Evolutionary conservation across 2,797 vertebrate genomes (phyloP).

Genomic region (Falco naumanni): DNA sequence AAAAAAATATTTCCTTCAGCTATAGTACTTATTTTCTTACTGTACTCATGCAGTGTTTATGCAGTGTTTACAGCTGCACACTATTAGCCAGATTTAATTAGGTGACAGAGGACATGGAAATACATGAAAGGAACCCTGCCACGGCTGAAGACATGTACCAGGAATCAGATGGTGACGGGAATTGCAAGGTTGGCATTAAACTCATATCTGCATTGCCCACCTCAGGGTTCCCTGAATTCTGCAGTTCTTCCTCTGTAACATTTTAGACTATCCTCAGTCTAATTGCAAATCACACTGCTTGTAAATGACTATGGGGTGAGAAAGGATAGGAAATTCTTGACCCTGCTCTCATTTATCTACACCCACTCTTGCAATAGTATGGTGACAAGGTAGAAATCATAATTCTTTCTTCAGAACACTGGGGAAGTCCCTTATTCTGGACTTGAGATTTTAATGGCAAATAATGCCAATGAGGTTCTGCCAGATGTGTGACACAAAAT

Average conservation of each 20-base stretch:
- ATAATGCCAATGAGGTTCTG: neutral
- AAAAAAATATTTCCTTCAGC: neutral
- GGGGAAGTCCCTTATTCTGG: neutral
- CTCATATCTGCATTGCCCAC: neutral
- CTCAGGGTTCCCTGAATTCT: neutral
- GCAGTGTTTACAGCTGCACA: neutral
- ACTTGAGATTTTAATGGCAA: neutral
- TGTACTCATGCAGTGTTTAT: neutral
- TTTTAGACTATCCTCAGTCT: neutral
- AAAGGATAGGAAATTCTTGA: neutral
- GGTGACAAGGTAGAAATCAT: neutral
- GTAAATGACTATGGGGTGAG: neutral
- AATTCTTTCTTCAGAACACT: neutral
- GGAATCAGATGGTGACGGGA: neutral
- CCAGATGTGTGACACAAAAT: neutral
- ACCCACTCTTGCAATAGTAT: neutral
- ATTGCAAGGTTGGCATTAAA: neutral
- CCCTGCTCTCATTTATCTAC: neutral
- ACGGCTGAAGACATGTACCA: neutral
- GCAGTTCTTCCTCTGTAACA: neutral
- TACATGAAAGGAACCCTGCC: neutral
- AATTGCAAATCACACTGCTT: neutral
- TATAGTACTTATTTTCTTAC: neutral
- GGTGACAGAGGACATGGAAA: neutral
- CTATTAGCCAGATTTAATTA: conserved; percentile 2